A percentile compares a stretch with the other conserved stretches of the same genome.
Conservation (phyloP, 2,888 invertebrate genomes). For the Gibbula magus region DNA sequence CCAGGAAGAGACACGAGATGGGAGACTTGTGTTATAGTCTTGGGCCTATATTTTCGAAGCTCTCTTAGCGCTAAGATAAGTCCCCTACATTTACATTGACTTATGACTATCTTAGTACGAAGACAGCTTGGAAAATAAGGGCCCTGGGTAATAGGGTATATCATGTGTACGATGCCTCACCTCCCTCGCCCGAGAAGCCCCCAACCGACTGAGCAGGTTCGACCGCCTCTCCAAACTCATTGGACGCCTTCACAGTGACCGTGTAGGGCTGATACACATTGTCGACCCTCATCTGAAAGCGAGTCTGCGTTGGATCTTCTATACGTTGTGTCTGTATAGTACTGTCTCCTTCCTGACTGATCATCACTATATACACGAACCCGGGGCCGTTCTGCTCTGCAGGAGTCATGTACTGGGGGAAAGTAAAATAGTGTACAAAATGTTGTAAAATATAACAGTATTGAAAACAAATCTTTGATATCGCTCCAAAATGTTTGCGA, state of each 20-base stretch:
- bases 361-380: conserved; percentile 92
- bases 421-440: no score
- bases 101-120: no score
- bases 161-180: conserved; percentile 47
- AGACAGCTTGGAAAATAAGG: no score
- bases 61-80: no score
- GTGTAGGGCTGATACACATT: conserved; percentile 90
- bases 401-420: conserved; percentile 92
- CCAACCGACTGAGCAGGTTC: conserved; percentile 86
- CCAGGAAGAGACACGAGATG: no score
- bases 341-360: conserved; percentile 85
- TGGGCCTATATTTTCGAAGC: no score
- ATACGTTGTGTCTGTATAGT: conserved; percentile 80
- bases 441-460: background rate
- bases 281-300: conserved; percentile 41
- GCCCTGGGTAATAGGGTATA: no score
- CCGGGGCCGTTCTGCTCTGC: conserved; percentile 97
- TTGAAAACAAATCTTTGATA: no score
- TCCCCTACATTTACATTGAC: no score
- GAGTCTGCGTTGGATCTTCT: conserved; percentile 30
- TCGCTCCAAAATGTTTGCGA: no score
- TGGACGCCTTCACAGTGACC: conserved; percentile 93
- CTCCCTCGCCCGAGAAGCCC: conserved; percentile 92
- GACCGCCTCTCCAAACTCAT: conserved; percentile 90
- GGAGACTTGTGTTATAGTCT: no score